These are phyloP conservation scores for Epizoanthus scotinus DNA, from an alignment of 92 coral and sea anemone species.

Conservation along the genomic window DNA sequence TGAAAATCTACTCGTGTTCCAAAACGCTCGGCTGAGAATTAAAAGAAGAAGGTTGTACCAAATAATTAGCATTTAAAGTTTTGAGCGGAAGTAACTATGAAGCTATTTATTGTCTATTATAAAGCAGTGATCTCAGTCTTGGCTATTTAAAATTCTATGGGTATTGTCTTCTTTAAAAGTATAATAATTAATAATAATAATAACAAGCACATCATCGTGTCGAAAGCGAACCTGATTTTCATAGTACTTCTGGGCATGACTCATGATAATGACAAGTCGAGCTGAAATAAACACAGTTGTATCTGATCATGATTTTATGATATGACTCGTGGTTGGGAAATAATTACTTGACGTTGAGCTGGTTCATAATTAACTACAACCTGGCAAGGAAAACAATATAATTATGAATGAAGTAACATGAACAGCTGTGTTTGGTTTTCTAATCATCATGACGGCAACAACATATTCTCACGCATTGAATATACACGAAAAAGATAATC, in stretches of 20 bases:
- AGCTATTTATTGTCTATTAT: neutral
- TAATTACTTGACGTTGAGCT: neutral
- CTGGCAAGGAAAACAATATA: neutral
- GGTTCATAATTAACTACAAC: neutral
- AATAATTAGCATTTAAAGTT: neutral
- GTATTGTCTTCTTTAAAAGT: neutral
- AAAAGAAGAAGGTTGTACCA: neutral
- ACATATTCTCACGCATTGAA: neutral
- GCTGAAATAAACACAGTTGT: no score
- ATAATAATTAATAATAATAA: neutral
- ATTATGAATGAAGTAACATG: neutral
- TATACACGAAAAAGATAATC: neutral
- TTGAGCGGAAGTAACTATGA: neutral
- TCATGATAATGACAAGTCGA: no score
- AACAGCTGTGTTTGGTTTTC: constrained; percentile 9
- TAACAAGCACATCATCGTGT: no score
- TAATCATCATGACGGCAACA: neutral
- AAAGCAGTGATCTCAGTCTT: neutral
- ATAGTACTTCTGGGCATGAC: no score
- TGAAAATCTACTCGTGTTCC: no score
- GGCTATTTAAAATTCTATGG: neutral
- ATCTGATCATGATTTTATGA: no score
- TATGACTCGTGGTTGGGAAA: neutral
- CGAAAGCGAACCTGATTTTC: no score
- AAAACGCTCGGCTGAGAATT: neutral